Conservation (phyloP, 1,140 invertebrate genomes). For the Drosophila jambulina region DNA sequence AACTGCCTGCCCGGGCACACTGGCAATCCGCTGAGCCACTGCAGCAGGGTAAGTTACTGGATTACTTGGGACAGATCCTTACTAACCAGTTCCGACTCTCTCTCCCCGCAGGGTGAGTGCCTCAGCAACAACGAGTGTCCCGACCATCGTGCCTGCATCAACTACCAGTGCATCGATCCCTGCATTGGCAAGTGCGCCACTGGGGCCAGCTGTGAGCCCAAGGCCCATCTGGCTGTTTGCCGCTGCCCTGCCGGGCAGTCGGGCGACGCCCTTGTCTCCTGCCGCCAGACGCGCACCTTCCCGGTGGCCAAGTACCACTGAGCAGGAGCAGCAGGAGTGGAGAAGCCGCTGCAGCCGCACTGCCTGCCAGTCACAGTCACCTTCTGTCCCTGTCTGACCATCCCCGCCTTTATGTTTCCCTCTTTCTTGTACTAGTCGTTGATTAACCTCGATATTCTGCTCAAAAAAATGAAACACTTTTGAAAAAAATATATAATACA, state of each 20-base stretch:
- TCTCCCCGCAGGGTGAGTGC: slow-evolving; percentile 89
- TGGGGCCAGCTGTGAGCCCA: slow-evolving; percentile 85
- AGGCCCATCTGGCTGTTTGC: slow-evolving; percentile 92
- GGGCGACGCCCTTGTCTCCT: slow-evolving; percentile 89
- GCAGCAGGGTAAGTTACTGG: slow-evolving; percentile 86
- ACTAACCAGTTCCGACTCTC: neutral
- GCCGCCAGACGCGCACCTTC: slow-evolving; percentile 78
- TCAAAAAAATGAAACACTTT: neutral
- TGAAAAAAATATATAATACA: slow-evolving; percentile 36
- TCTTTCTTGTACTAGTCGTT: slow-evolving; percentile 44
- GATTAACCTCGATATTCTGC: slow-evolving; percentile 33
- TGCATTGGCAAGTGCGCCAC: slow-evolving; percentile 92
- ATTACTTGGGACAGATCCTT: neutral
- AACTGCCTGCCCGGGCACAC: slow-evolving; percentile 92
- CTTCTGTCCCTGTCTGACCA: neutral
- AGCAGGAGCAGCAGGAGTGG: neutral
- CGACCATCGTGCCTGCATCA: slow-evolving; percentile 90
- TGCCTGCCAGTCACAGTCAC: slow-evolving; percentile 58
- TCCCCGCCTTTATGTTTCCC: neutral
- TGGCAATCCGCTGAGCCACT: slow-evolving; percentile 91
- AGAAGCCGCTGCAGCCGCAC: slow-evolving; percentile 48
- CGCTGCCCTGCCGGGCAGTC: slow-evolving; percentile 92
- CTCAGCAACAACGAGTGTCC: slow-evolving; percentile 90
- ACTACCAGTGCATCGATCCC: slow-evolving; percentile 90
- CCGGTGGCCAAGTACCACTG: slow-evolving; percentile 83